Conservation (phyloP, 2,888 invertebrate species). For the Apoda limacodes region DNA sequence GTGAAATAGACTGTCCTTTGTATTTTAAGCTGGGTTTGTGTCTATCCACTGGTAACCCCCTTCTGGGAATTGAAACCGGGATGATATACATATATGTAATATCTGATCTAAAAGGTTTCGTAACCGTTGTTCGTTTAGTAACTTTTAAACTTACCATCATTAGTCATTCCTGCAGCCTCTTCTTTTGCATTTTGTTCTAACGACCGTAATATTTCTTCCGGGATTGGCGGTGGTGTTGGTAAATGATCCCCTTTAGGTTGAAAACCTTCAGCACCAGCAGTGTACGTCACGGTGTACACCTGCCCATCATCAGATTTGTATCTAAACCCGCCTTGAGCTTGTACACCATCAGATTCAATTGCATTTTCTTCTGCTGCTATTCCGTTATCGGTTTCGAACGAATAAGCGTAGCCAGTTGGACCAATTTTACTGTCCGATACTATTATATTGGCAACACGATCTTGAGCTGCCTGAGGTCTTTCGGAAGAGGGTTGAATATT, state of each 20-base stretch:
- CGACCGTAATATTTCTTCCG: slow-evolving; percentile 43
- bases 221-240: slow-evolving; percentile 52
- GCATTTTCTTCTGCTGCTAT: slow-evolving; percentile 46
- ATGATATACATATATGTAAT: slow-evolving; percentile 1
- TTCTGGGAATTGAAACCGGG: no score
- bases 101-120: slow-evolving; percentile 12
- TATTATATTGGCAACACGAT: slow-evolving; percentile 34
- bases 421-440: slow-evolving; percentile 40
- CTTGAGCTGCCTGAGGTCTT: slow-evolving; percentile 33
- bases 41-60: no score
- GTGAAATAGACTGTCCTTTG: no score
- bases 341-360: slow-evolving; percentile 37
- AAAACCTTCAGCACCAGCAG: slow-evolving; percentile 48
- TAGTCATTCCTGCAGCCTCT: slow-evolving; percentile 45
- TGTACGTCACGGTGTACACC: slow-evolving; percentile 48
- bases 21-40: slow-evolving; percentile 4
- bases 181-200: slow-evolving; percentile 49
- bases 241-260: slow-evolving; percentile 46
- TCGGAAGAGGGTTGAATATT: slow-evolving; percentile 20
- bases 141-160: slow-evolving; percentile 45
- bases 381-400: slow-evolving; percentile 51
- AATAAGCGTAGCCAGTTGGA: slow-evolving; percentile 38
- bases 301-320: slow-evolving; percentile 54
- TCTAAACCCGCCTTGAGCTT: slow-evolving; percentile 46
- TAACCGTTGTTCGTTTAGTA: no score